These are phyloP conservation scores for Rhabdornis inornatus DNA, from an alignment of 2,113 vertebrate species.

Conservation along the genomic window DNA sequence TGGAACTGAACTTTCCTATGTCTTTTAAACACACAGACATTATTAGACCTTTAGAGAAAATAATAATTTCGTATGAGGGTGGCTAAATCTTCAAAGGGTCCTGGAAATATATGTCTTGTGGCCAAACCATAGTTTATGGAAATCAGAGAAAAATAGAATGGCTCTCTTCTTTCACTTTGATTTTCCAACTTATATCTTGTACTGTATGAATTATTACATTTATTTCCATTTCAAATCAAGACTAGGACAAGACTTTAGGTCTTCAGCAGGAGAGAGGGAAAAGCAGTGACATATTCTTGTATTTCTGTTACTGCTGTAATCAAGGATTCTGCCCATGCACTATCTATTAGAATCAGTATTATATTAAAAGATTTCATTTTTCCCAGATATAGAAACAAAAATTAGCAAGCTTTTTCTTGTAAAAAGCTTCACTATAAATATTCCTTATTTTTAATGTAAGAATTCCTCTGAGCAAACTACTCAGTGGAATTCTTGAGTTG, in stretches of 20 bases:
- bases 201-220: not conserved
- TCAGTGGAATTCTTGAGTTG: not conserved
- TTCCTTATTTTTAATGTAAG: not conserved
- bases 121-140: not conserved
- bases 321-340: not conserved
- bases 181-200: not conserved
- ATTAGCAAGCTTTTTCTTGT: not conserved
- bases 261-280: not conserved
- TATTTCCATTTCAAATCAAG: not conserved
- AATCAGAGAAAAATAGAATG: not conserved
- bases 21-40: not conserved
- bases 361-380: not conserved
- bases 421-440: not conserved
- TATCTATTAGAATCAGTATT: not conserved
- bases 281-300: not conserved
- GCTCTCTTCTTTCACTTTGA: not conserved
- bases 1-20: not conserved
- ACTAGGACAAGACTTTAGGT: not conserved
- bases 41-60: not conserved
- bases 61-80: not conserved
- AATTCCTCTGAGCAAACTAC: not conserved
- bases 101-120: not conserved
- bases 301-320: not conserved
- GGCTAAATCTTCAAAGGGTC: slow-evolving; percentile 2
- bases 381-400: not conserved